Evolutionary conservation across 2,113 vertebrate genomes (phyloP), one percentile per base, ranked within the genome.

Genomic region (Halcyon senegalensis): DNA sequence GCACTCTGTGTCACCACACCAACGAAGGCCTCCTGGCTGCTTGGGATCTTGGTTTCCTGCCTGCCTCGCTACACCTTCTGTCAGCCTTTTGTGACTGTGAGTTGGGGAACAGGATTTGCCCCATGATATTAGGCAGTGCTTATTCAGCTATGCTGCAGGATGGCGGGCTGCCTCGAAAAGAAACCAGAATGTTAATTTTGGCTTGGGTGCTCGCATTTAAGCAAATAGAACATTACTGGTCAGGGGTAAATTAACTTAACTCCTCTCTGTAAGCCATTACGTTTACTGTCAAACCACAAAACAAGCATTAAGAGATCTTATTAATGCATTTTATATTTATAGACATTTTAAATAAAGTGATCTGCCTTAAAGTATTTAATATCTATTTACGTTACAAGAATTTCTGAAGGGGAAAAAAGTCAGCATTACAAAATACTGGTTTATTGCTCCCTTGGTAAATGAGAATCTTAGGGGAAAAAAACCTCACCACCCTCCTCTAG

Each of bases 161-260:
- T 84, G 94, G 94, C 91, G 17, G 55, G 73, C 91, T 97, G 97
- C 93, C 96, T 97, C 80, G 87, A 94, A 96, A 95, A 97, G 97
- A 97, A 97, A 97, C 97, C 97, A 96, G 97, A 97, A 97, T 97
- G 97, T 97, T 97, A 97, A 97, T 97, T 97, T 97, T 97, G 97
- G 97, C 97, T 89, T 77, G 70, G 67, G 13, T 55, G 62, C 93
- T 91, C 90, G 87, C 87, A 94, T 97, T 97, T 97, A 90, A 96
- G 97, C 97, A 97, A 97, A 97, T 87, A 96, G 96, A 97, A 74
- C 85, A 60, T 96, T 97, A 93, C 94, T 97, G 89, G 96, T 93
- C 87, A 91, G 84, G 78, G 93, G 91, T 96, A 90, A 97, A 97
- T 97, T 97, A 95, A 96, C 96, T 97, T 95, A 94, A 96, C 95